Conservation (phyloP, 2,888 invertebrate species). For the Polyommatus icarus region DNA sequence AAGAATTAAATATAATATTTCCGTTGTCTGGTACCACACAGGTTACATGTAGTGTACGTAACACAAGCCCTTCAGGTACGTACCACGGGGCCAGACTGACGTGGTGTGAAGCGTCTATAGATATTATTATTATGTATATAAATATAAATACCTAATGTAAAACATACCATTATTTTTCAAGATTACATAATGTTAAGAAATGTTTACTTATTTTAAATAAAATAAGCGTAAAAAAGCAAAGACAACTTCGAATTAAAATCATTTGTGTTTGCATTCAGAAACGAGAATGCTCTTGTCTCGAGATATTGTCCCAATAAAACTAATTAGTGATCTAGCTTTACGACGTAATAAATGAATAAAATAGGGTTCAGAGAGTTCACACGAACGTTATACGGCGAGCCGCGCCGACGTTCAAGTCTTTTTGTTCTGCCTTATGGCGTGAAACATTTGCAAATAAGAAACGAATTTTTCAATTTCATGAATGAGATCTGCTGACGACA, state of each 20-base stretch:
- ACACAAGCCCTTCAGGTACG: too few species aligned
- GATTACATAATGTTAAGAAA: background rate
- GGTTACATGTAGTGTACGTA: too few species aligned
- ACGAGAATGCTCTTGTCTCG: slow-evolving; percentile 51
- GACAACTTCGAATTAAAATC: background rate
- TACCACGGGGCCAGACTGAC: too few species aligned
- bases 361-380: slow-evolving; percentile 56
- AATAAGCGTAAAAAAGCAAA: background rate
- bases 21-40: too few species aligned
- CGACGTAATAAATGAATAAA: slow-evolving; percentile 70
- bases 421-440: background rate
- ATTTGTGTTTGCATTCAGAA: slow-evolving; percentile 40
- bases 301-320: slow-evolving; percentile 67
- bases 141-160: too few species aligned
- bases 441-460: background rate
- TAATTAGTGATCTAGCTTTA: slow-evolving; percentile 76
- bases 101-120: too few species aligned
- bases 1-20: too few species aligned
- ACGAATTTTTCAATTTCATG: background rate
- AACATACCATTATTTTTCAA: too few species aligned
- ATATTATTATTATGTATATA: too few species aligned
- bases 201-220: background rate
- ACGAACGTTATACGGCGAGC: slow-evolving; percentile 44
- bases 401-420: slow-evolving; percentile 7
- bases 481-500: background rate